Conservation (phyloP, 2,113 vertebrate genomes). For the Phaethornis superciliosus region DNA sequence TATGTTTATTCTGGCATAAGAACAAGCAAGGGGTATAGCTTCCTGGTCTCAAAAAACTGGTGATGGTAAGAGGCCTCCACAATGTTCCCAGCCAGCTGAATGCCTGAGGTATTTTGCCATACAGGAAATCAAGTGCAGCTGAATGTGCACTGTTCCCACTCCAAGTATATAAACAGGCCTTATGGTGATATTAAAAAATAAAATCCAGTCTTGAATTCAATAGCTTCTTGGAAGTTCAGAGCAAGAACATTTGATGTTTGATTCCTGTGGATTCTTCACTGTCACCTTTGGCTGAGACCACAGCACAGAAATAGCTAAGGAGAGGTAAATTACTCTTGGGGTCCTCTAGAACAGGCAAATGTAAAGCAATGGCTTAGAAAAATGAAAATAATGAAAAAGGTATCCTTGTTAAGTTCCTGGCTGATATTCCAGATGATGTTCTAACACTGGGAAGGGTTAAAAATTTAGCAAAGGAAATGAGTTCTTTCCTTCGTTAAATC, state of each 20-base stretch:
- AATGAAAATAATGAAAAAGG: background rate
- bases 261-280: conserved; percentile 14
- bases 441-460: background rate
- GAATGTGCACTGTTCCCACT: conserved; percentile 60
- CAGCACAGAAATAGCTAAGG: background rate
- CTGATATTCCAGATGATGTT: background rate
- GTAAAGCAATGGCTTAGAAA: background rate
- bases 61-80: conserved; percentile 45
- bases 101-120: conserved; percentile 67
- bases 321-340: background rate
- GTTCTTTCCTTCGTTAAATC: background rate
- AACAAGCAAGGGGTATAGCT: conserved; percentile 52
- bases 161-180: conserved; percentile 52
- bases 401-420: background rate
- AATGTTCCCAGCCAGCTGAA: conserved; percentile 69
- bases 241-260: background rate
- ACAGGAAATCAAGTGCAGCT: conserved; percentile 79
- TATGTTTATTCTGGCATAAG: conserved; percentile 70
- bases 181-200: background rate
- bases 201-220: background rate
- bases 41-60: conserved; percentile 30
- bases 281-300: background rate
- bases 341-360: background rate
- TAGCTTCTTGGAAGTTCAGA: conserved; percentile 29
- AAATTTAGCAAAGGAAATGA: background rate